Percentiles rank a stretch among this genome's conserved stretches.
phyloP scores from a whole-genome alignment of 2,797 vertebrate genomes.

The Eptatretus atami region DNA sequence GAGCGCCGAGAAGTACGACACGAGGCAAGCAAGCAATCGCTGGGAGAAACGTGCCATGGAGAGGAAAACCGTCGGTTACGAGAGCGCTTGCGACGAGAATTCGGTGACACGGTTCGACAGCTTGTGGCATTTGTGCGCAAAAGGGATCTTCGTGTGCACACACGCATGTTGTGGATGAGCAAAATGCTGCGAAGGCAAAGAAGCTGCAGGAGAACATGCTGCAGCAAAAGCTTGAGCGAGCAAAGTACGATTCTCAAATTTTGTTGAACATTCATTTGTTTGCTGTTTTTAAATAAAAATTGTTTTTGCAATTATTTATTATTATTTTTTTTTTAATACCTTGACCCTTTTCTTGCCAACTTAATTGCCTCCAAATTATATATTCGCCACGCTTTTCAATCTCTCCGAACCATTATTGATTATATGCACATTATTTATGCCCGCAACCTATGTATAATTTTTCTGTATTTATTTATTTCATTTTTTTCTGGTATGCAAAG shows the following conservation, averaged over 20 bases:
- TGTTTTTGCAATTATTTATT: too few species aligned
- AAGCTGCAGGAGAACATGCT: conserved; percentile 41
- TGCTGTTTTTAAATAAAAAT: too few species aligned
- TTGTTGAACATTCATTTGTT: background rate
- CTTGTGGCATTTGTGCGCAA: conserved; percentile 72
- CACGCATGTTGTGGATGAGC: conserved; percentile 54
- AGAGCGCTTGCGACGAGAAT: conserved; percentile 56
- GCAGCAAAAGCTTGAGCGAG: conserved; percentile 49
- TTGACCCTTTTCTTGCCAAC: too few species aligned
- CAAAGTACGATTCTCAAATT: conserved; percentile 26
- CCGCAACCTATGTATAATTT: too few species aligned
- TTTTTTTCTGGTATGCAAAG: too few species aligned
- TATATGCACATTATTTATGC: too few species aligned
- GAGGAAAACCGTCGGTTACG: conserved; percentile 69
- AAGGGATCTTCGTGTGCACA: conserved; percentile 57
- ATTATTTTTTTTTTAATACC: too few species aligned
- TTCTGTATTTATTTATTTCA: too few species aligned
- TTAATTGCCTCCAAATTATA: too few species aligned
- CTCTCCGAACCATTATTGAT: too few species aligned
- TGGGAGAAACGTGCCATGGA: conserved; percentile 97
- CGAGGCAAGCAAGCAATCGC: conserved; percentile 40
- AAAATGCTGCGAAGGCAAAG: conserved; percentile 51
- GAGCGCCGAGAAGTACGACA: conserved; percentile 88
- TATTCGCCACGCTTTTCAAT: too few species aligned
- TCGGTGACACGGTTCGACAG: conserved; percentile 49